Evolutionary conservation across 1,140 invertebrate genomes (phyloP), one percentile per base, ranked within the genome.

Genomic region (Sesamia nonagrioides): DNA sequence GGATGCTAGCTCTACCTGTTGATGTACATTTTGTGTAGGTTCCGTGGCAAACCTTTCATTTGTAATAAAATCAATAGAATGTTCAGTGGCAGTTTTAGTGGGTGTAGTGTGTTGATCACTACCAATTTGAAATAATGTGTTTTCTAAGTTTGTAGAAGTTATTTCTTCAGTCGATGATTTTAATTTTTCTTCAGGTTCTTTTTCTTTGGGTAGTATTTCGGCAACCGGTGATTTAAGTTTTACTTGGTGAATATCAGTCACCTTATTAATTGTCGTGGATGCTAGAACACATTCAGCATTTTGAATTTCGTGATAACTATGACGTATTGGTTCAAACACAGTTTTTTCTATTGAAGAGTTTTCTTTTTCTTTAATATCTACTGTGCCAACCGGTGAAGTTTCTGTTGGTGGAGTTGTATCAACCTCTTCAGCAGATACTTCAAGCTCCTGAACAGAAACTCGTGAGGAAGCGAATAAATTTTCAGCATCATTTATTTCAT

Each of bases 401-500:
- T 63, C 73, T 21, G 17, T n/a, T 37, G 27, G 21, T 13, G 73
- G 8, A 56, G 33, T 45, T n/a, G 11, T 48, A 69, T 17, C 27
- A 33, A 21, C 18, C 6, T 37, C n/a, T 42, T 56, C 37, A 13
- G 9, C 8, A 17, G 63, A 27, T 6, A n/a, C 9, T 33, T 68
- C 63, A 77, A 37, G 6, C 18, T 78, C 60, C 56, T 66, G 13
- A 37, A 54, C 11, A 42, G 60, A 63, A 48, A n/a, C 6, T 33
- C 3, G 45, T 54, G 33, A 56, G 7, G 18, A 42, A 8, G 78
- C 84, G 54, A 79, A 77, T 50, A 86, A 40, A 13, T 48, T 71
- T 78, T 88, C 86, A 48, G 86, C 86, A 80, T 88, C 83, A 40
- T 45, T 75, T 45, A 88, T 48, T 66, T 88, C 86, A 35, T 88